Base-by-base conservation (phyloP, 2,797 vertebrate genomes). In the Aldrovandia affinis region DNA sequence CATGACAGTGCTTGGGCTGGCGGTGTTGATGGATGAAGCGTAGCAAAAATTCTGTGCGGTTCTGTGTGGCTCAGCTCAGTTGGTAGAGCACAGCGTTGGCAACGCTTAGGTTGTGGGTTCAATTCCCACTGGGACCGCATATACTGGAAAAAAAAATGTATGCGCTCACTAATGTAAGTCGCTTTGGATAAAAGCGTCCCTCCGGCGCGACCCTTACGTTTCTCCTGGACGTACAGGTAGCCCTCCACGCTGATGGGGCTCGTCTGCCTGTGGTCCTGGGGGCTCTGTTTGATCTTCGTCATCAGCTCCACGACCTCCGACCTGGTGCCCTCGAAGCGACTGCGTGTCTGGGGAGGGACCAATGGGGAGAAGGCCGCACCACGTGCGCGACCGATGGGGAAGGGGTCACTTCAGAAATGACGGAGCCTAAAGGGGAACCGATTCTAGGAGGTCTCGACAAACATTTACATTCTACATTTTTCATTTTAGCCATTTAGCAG, bases 151-250 rank as follows among this genome's bases (percentile, higher is more conserved):
- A n/a, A n/a, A n/a, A n/a, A n/a, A n/a, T n/a, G n/a, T n/a, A n/a
- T n/a, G n/a, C n/a, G n/a, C n/a, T n/a, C n/a, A n/a, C n/a, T n/a
- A n/a, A n/a, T n/a, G n/a, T n/a, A n/a, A n/a, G n/a, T n/a, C n/a
- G n/a, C n/a, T n/a, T n/a, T n/a, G n/a, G n/a, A n/a, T n/a, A n/a
- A n/a, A n/a, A n/a, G n/a, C n/a, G n/a, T n/a, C n/a, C n/a, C 33
- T 30, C 33, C 42, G 12, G 1, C 18, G 47, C 30, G 54, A 50
- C 8, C 22, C 96, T 93, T 96, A 99, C 98, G 95, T 96, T 98
- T 99, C 89, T 99, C 98, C 89, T 99, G 98, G 12, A 99, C 95
- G 20, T 98, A 99, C 87, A 99, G 95, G 92, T 99, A 99, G 83
- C 98, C 98, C 93, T 99, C 98, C n/a, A 94, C 97, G 0, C 97